Base-by-base conservation (phyloP, 2,888 invertebrate species). In the Osmoderma eremita region DNA sequence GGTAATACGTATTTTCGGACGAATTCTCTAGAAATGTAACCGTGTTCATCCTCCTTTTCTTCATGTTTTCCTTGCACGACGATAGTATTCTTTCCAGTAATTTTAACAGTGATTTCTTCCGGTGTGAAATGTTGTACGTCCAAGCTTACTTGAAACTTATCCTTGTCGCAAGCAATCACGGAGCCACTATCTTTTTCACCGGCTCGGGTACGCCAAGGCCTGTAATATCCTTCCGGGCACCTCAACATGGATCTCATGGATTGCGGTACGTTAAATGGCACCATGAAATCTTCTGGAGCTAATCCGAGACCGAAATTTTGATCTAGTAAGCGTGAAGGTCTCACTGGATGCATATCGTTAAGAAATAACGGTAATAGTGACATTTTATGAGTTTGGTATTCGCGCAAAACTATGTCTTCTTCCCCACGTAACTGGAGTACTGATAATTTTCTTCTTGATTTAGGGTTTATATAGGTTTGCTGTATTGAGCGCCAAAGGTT, bases 71-170 rank as follows among this genome's bases (percentile, higher is more conserved):
- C 93, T 79, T 93, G 91, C n/a, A 92, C 85, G 56, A 89, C 86
- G 20, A 94, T 86, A 62, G 85, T 86, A 70, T 90, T 79, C 62
- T 82, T 88, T 5, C 91, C 92, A 0, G 90, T 85, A 78, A 73
- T 85, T 80, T 92, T 93, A 17, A 94, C 92, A 6, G 87, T 85
- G 39, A 94, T 88, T 80, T 94, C 93, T 13, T 89, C 88, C 0
- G 93, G 93, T n/a, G 86, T 83, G 76, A 92, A 94, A 74, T 93
- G 91, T 75, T 90, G 88, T 0, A 93, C 91, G 77, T 93, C 93
- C 74, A 93, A 82, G 74, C 87, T 88, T 6, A 90, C 89, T 77
- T 90, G 89, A 71, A 90, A 90, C 68, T 89, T 89, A 74, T 90
- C 88, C n/a, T 88, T 87, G 75, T 88, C 88, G 17, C 84, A 79